These are phyloP conservation scores for Corythornis madagascariensis DNA, from an alignment of 2,113 vertebrate species.

Conservation along the genomic window DNA sequence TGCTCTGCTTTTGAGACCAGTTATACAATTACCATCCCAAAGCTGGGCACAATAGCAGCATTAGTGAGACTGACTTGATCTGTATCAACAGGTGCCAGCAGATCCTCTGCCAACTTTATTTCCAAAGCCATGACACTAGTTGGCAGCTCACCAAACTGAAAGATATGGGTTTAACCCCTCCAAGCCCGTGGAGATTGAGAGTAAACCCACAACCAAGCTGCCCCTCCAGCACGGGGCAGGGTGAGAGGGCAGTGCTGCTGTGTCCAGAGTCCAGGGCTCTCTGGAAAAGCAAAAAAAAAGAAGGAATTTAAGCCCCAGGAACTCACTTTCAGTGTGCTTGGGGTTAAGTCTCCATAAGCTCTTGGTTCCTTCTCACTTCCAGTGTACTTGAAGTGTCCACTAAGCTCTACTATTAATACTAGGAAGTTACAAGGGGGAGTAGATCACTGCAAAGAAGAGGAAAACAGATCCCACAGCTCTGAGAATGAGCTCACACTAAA, in stretches of 20 bases:
- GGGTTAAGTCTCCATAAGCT: not conserved
- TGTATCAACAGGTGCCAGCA: conserved; percentile 51
- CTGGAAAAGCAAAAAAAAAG: not conserved
- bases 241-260: not conserved
- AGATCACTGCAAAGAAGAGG: not conserved
- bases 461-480: not conserved
- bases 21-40: not conserved
- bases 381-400: not conserved
- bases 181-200: not conserved
- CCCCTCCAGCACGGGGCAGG: not conserved
- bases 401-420: not conserved
- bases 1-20: not conserved
- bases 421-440: not conserved
- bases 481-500: not conserved
- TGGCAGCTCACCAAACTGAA: not conserved
- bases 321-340: not conserved
- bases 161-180: not conserved
- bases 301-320: not conserved
- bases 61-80: not conserved
- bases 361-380: not conserved
- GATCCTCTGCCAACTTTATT: not conserved
- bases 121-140: conserved; percentile 19
- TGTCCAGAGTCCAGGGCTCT: not conserved
- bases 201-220: not conserved
- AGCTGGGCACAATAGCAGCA: not conserved